These are phyloP conservation scores for Cylindroiulus punctatus DNA, from an alignment of 2,888 invertebrate genomes.

Conservation along the genomic window DNA sequence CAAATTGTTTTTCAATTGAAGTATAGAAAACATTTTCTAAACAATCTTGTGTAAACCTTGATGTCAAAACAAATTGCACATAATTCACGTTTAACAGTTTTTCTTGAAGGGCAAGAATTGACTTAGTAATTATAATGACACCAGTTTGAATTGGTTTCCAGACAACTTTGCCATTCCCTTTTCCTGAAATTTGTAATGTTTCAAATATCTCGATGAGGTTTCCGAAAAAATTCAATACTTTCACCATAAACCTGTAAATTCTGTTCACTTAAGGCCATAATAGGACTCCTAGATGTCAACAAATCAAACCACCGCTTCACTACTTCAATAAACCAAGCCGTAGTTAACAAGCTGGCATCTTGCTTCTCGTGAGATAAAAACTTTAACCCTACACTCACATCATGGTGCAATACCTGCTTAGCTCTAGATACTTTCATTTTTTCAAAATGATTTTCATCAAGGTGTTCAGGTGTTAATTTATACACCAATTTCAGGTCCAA, in stretches of 20 bases:
- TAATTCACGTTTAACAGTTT: not conserved
- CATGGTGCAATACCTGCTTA: conserved; percentile 19
- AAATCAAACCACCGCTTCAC: not conserved
- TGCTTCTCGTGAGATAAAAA: not conserved
- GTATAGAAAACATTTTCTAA: not conserved
- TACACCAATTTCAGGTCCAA: not conserved
- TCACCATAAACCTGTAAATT: not conserved
- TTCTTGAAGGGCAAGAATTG: not conserved
- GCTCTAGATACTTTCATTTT: not conserved
- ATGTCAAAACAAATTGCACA: not conserved
- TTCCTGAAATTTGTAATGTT: conserved; percentile 12
- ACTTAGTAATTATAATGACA: not conserved
- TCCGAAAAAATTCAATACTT: not conserved
- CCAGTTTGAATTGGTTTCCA: not conserved
- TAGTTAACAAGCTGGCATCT: not conserved
- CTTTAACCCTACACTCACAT: conserved; percentile 12
- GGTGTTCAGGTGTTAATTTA: conserved; percentile 4
- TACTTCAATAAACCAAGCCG: not conserved
- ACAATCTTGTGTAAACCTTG: not conserved
- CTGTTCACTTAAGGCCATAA: not conserved
- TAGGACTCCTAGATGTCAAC: not conserved
- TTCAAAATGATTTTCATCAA: conserved; percentile 11
- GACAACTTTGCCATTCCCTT: not conserved
- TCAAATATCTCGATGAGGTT: not conserved
- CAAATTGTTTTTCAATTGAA: not conserved